These are phyloP conservation scores for Perizoma flavofasciatum DNA, from an alignment of 2,888 invertebrate species.

Conservation along the genomic window DNA sequence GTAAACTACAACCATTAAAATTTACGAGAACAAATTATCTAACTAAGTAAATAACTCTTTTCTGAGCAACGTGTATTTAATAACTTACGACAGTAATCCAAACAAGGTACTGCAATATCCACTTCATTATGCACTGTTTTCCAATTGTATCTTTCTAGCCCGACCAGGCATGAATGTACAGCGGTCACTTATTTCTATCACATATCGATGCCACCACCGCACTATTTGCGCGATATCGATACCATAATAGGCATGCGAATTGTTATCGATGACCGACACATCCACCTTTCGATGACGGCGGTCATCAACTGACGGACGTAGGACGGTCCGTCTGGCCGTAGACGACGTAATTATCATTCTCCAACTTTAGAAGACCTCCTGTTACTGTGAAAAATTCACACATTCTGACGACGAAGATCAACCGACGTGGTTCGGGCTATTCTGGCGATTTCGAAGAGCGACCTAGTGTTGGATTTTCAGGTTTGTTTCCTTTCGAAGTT, in stretches of 20 bases:
- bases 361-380: constrained; percentile 44
- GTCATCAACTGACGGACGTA: constrained; percentile 50
- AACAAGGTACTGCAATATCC: constrained; percentile 55
- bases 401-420: constrained; percentile 6
- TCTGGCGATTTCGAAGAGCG: constrained; percentile 26
- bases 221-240: constrained; percentile 47
- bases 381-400: constrained; percentile 19
- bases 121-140: constrained; percentile 53
- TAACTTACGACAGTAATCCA: constrained; percentile 61
- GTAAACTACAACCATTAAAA: neutral
- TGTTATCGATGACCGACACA: constrained; percentile 50
- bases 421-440: constrained; percentile 12
- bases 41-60: constrained; percentile 1
- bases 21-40: constrained; percentile 14
- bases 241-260: constrained; percentile 50
- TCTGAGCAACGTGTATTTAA: constrained; percentile 3
- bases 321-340: constrained; percentile 35
- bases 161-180: constrained; percentile 32
- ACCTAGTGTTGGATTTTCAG: constrained; percentile 29
- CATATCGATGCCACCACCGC: constrained; percentile 51
- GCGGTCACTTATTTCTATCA: constrained; percentile 43
- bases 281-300: constrained; percentile 46
- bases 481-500: constrained; percentile 31
- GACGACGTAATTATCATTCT: constrained; percentile 38
- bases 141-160: constrained; percentile 40